These are phyloP conservation scores for Campodea augens DNA, from an alignment of 1,140 invertebrate species.

Conservation along the genomic window DNA sequence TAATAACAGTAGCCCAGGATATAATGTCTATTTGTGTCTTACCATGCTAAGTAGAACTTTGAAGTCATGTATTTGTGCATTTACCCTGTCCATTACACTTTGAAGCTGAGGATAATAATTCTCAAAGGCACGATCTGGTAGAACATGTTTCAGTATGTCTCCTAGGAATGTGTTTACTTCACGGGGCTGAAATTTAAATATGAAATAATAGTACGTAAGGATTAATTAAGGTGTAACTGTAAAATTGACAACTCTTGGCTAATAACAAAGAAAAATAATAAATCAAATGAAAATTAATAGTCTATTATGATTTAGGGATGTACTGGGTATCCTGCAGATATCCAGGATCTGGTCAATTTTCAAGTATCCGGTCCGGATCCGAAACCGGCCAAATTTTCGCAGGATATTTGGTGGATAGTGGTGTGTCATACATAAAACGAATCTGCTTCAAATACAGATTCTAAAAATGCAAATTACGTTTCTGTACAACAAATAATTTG, in stretches of 20 bases:
- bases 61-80: conserved; percentile 49
- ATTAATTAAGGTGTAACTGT: conserved; percentile 8
- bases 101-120: conserved; percentile 58
- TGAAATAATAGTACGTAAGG: conserved; percentile 5
- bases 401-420: no score
- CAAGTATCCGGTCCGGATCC: no score
- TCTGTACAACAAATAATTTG: no score
- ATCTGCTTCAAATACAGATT: no score
- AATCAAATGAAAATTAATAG: not conserved
- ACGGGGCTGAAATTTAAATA: conserved; percentile 36
- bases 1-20: not conserved
- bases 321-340: no score
- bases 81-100: conserved; percentile 51
- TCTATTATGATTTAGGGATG: no score
- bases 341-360: no score
- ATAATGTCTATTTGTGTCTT: conserved; percentile 12
- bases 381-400: no score
- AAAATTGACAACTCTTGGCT: conserved; percentile 2
- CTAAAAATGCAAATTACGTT: no score
- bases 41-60: conserved; percentile 59
- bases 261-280: not conserved
- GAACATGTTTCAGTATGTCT: conserved; percentile 64
- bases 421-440: no score
- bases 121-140: conserved; percentile 43
- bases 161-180: conserved; percentile 68